Evolutionary conservation across 2,797 vertebrate species (phyloP), one percentile per base, ranked within the genome.

Genomic region (Thamnophis elegans): DNA sequence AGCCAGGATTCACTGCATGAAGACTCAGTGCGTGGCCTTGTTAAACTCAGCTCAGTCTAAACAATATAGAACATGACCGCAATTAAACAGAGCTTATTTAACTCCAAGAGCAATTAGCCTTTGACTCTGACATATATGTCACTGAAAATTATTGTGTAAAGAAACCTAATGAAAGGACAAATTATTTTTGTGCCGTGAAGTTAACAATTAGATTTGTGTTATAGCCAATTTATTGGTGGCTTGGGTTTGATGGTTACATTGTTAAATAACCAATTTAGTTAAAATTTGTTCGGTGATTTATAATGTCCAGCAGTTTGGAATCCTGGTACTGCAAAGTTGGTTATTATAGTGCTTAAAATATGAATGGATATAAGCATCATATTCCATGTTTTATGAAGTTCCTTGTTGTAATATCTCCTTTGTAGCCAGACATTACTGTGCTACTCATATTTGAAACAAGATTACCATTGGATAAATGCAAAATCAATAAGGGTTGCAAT

Each of bases 31-130:
- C 98, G 99, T 87, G 99, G 99, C 94, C 96, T 99, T 25, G 99
- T 99, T 87, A 99, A 99, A 97, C 99, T 99, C 96, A 99, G 99
- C 97, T 99, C 99, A 0, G 99, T 99, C 97, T 99, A 98, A 99
- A 95, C 91, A 62, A 4, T 54, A 94, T 90, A 93, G 55, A n/a
- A 82, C 94, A 93, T 53, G 42, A 62, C 85, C 0, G 28, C 92
- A 93, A 89, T 90, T 59, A 82, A 0, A 89, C 92, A 91, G 91
- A 82, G 73, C 8, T n/a, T 90, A 91, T 93, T 78, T 95, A 0
- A 92, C 92, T 94, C 91, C 90, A 85, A 93, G 87, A 95, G 93
- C 95, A 94, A 94, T 95, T 94, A 95, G n/a, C 94, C 95, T 82
- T 95, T 94, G 96, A 94, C 94, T 94, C 94, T 12, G 0, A 96